phyloP scores from a whole-genome alignment of 2,113 vertebrate species.

The Ptilonorhynchus violaceus region DNA sequence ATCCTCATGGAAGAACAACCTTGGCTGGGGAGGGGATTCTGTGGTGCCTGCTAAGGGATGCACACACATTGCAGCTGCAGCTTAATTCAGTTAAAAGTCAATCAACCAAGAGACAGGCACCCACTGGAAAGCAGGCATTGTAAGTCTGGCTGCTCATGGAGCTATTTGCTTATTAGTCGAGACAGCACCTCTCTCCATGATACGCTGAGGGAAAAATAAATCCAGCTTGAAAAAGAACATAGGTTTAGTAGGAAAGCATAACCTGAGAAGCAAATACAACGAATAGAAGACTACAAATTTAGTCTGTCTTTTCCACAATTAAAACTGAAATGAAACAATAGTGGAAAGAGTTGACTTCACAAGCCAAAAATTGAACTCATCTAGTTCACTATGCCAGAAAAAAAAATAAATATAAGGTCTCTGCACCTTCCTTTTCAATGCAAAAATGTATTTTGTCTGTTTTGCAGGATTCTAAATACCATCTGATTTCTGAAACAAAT shows the following conservation, averaged over 20 bases:
- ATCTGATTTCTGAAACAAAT: not conserved
- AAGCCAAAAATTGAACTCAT: not conserved
- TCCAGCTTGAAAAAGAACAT: not conserved
- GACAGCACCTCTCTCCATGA: not conserved
- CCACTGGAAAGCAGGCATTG: not conserved
- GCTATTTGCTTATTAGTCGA: not conserved
- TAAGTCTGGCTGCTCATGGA: not conserved
- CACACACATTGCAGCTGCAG: not conserved
- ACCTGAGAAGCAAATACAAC: not conserved
- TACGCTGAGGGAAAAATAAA: not conserved
- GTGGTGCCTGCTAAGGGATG: not conserved
- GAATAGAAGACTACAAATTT: not conserved
- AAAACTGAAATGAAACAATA: not conserved
- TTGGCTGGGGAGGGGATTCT: not conserved
- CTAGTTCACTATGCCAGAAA: not conserved
- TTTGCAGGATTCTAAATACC: not conserved
- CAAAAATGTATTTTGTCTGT: not conserved
- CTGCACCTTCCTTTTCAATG: not conserved
- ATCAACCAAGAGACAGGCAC: not conserved
- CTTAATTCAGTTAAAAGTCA: not conserved
- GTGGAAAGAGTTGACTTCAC: not conserved
- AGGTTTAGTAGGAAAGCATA: not conserved
- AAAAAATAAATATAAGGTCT: not conserved
- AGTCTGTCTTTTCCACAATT: not conserved
- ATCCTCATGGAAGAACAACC: not conserved